Percentiles rank a stretch among this genome's conserved stretches.
phyloP scores from a whole-genome alignment of 2,113 vertebrate species.

The Ginglymostoma cirratum region DNA sequence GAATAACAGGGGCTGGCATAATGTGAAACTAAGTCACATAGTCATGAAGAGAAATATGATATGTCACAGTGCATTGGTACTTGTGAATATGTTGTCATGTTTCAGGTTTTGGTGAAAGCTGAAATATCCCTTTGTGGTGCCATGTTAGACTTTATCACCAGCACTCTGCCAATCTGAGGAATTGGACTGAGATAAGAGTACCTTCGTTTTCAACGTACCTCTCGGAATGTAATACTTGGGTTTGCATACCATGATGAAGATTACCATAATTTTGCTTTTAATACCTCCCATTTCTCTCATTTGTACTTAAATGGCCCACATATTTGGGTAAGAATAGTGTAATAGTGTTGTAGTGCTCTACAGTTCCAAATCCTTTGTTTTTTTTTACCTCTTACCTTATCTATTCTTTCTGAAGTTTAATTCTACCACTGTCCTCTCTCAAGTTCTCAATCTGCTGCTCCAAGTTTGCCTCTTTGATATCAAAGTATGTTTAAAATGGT shows the following conservation, averaged over 20 bases:
- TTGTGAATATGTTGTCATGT: neutral
- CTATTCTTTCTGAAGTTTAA: neutral
- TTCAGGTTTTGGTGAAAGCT: neutral
- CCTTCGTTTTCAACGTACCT: neutral
- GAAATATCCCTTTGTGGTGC: neutral
- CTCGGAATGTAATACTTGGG: neutral
- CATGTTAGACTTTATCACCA: neutral
- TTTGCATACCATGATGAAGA: neutral
- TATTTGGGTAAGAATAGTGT: neutral
- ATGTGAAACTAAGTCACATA: neutral
- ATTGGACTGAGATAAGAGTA: neutral
- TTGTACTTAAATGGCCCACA: neutral
- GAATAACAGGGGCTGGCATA: neutral
- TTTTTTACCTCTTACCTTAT: neutral
- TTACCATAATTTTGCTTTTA: neutral
- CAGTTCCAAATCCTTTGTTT: neutral
- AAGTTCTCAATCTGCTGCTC: neutral
- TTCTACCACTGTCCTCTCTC: neutral
- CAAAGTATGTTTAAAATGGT: neutral
- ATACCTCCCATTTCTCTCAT: neutral
- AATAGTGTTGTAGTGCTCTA: neutral
- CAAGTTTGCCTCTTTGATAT: neutral
- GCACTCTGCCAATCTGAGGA: neutral
- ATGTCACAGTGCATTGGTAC: neutral
- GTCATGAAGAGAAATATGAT: neutral